phyloP scores from a whole-genome alignment of 2,888 invertebrate species.

The Philhelius pedissequus region DNA sequence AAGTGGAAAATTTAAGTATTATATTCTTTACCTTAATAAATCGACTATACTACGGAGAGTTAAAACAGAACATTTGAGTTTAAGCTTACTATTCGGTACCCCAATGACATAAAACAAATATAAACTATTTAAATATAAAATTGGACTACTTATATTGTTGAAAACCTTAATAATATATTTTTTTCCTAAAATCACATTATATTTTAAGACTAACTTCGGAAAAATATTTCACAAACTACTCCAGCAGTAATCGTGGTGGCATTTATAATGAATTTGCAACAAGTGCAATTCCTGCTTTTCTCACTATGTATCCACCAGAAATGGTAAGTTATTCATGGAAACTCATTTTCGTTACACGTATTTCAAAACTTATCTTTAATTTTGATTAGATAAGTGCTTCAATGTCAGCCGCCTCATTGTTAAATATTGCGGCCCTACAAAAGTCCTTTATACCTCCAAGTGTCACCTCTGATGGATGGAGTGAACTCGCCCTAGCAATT shows the following conservation, averaged over 20 bases:
- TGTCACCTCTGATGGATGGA: constrained; percentile 80
- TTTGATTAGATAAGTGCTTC: constrained; percentile 81
- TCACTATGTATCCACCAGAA: constrained; percentile 86
- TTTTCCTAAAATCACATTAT: too few relatives aligned
- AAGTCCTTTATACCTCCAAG: constrained; percentile 76
- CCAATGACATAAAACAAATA: too few relatives aligned
- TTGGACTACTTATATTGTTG: too few relatives aligned
- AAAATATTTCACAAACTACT: constrained; percentile 89
- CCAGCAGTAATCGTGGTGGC: constrained; percentile 88
- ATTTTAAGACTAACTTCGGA: constrained; percentile 85
- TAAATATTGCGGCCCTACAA: constrained; percentile 82
- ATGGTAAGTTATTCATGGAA: constrained; percentile 80
- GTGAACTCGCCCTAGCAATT: constrained; percentile 81
- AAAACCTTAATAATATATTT: too few relatives aligned
- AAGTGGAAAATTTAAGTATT: too few relatives aligned
- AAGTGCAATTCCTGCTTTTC: constrained; percentile 85
- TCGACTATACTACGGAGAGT: too few relatives aligned
- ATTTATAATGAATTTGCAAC: constrained; percentile 89
- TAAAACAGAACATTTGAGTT: too few relatives aligned
- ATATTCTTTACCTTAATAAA: too few relatives aligned
- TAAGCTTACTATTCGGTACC: too few relatives aligned
- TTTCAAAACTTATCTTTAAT: neutral
- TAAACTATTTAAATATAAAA: too few relatives aligned
- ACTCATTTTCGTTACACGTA: neutral
- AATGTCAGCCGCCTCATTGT: constrained; percentile 82